Percentiles rank a stretch among this genome's conserved stretches.
Conservation (phyloP, 2,888 invertebrate genomes). For the Drosophila buzzatii region DNA sequence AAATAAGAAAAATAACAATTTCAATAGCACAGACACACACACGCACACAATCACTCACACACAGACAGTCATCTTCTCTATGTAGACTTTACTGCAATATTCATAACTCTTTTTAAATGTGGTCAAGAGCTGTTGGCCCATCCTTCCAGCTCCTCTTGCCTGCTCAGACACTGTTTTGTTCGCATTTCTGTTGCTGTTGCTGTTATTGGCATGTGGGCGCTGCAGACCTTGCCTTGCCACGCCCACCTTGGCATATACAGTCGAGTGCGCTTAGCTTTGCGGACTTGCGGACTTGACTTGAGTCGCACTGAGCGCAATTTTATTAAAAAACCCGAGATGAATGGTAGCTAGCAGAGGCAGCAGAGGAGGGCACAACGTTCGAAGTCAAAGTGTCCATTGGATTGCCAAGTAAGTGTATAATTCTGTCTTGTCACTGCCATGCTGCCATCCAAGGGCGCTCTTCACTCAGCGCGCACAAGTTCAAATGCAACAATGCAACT, state of each 20-base stretch:
- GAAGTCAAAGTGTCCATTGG: conserved; percentile 28
- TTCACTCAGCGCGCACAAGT: conserved; percentile 4
- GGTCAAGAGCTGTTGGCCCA: conserved; percentile 63
- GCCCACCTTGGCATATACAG: conserved; percentile 46
- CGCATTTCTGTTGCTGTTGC: conserved; percentile 14
- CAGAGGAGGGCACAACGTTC: conserved; percentile 13
- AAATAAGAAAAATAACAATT: conserved; percentile 79
- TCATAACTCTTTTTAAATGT: conserved; percentile 81
- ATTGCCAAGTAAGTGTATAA: conserved; percentile 26
- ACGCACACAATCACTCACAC: conserved; percentile 15
- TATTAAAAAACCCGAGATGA: conserved; percentile 72
- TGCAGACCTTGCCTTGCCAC: conserved; percentile 36
- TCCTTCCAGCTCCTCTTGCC: background rate
- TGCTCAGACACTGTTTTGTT: conserved; percentile 20
- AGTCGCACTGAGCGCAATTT: conserved; percentile 54
- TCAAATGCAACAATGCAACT: conserved; percentile 31
- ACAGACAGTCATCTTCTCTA: conserved; percentile 16
- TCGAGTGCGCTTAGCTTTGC: conserved; percentile 48
- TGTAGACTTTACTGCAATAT: conserved; percentile 69
- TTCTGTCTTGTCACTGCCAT: conserved; percentile 37
- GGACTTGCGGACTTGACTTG: conserved; percentile 40
- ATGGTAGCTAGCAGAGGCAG: conserved; percentile 30
- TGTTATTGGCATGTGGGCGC: conserved; percentile 54
- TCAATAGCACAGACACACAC: conserved; percentile 48
- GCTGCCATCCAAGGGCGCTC: conserved; percentile 8